Base-by-base conservation (phyloP, 2,888 invertebrate genomes). In the Syrista parreyssii region DNA sequence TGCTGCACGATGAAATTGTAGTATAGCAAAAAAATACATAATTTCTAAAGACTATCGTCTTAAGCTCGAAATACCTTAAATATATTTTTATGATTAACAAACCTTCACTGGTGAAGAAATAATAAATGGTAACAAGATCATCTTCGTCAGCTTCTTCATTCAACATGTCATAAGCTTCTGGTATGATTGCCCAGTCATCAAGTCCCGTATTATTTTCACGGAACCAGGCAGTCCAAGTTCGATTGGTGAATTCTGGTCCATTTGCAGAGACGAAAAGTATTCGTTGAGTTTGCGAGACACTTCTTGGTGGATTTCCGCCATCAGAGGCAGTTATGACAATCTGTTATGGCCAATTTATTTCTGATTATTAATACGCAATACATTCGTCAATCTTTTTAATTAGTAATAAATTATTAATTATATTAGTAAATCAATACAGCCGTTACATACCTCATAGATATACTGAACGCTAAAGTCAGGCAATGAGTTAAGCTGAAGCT, bases 71-170 rank as follows among this genome's bases (percentile, higher is more conserved):
- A 36, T 4, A 15, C 36, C 36, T 36, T 4, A 1, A 4, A 33
- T 36, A 30, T 32, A 35, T 36, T 40, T 32, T 32, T 31, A 23
- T 32, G 2, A 40, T 35, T 12, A 15, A 74, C 79, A 72, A 40
- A 85, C 85, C 83, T 78, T 80, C 69, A 11, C 80, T 78, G 73
- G 78, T 81, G 31, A 86, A 79, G 72, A 84, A 86, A 76, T 85
- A 86, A 76, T 81, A 84, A 74, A 83, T 82, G 23, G 36, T 69
- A 36, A 81, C 77, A 30, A 75, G 34, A 72, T 68, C 69, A 31
- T 35, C 76, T 36, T 82, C 82, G 32, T 73, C 79, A 32, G 69
- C 76, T 12, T 68, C 79, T 11, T 81, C 81, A 73, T 82, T 80
- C 9, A 82, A 74, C 76, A 82, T 83, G 68, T 86, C 83, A 15